These are phyloP conservation scores for Cephus pulcher DNA, from an alignment of 2,888 invertebrate species.

Conservation along the genomic window DNA sequence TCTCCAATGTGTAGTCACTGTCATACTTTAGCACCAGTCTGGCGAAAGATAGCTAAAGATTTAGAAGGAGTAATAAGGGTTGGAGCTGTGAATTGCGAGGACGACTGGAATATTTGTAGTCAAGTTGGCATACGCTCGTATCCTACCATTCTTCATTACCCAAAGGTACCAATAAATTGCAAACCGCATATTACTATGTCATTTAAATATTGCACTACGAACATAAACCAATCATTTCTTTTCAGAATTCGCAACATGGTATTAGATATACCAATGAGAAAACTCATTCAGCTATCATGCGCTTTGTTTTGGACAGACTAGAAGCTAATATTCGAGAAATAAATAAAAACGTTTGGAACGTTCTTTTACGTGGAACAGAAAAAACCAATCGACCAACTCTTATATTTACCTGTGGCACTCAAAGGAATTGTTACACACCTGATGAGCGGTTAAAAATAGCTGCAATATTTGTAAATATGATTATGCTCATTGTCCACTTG, in stretches of 20 bases:
- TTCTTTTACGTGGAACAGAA: constrained; percentile 37
- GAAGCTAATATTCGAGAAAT: constrained; percentile 48
- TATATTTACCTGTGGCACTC: constrained; percentile 47
- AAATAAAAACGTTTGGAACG: constrained; percentile 40
- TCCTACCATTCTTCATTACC: constrained; percentile 81
- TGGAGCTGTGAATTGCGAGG: constrained; percentile 90
- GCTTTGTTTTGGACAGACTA: constrained; percentile 47
- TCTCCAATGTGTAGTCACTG: constrained; percentile 89
- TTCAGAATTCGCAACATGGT: constrained; percentile 48
- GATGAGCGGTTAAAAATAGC: constrained; percentile 71
- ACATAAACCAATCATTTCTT: background rate
- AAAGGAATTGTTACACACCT: constrained; percentile 44
- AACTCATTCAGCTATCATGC: constrained; percentile 39
- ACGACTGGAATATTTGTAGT: constrained; percentile 83
- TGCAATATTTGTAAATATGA: constrained; percentile 77
- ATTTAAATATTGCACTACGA: background rate
- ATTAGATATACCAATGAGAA: constrained; percentile 43
- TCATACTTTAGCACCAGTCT: constrained; percentile 83
- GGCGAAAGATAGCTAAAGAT: constrained; percentile 82
- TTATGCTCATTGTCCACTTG: constrained; percentile 5
- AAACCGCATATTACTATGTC: background rate
- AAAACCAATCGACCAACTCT: constrained; percentile 40
- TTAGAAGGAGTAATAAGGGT: constrained; percentile 82
- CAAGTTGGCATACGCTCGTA: constrained; percentile 80
- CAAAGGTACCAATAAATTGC: constrained; percentile 64